phyloP scores from a whole-genome alignment of 2,113 vertebrate species.

The Nibea coibor region DNA sequence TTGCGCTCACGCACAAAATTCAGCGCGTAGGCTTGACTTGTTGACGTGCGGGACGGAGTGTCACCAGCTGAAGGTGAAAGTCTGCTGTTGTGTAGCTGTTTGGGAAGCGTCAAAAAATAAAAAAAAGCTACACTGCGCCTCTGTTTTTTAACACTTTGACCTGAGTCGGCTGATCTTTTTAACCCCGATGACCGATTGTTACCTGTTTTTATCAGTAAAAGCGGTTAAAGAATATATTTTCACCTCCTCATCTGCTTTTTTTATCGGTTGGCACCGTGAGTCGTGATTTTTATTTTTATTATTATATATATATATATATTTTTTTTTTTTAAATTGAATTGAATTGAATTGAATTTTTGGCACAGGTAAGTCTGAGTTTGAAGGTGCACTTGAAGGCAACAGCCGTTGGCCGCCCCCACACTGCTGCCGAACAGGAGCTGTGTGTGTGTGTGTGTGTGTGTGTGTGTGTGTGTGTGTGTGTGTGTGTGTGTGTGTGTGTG shows the following conservation, averaged over 20 bases:
- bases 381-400: conserved; percentile 63
- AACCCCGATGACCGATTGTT: not conserved
- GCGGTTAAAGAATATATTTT: no score
- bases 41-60: not conserved
- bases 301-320: no score
- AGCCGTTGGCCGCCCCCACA: conserved; percentile 39
- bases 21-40: not conserved
- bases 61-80: not conserved
- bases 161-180: not conserved
- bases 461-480: no score
- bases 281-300: not conserved
- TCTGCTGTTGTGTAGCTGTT: not conserved
- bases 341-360: no score
- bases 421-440: conserved; percentile 43
- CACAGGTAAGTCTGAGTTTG: not conserved
- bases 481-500: no score
- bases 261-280: not conserved
- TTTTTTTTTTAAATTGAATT: no score
- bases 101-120: not conserved
- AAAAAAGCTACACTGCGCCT: not conserved
- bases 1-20: not conserved
- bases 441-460: no score
- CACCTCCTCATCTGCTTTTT: not conserved
- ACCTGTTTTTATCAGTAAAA: no score
- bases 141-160: not conserved